A percentile compares a stretch with the other conserved stretches of the same genome.
Conservation (phyloP, 2,113 vertebrate species). For the Dicerorhinus sumatrensis region DNA sequence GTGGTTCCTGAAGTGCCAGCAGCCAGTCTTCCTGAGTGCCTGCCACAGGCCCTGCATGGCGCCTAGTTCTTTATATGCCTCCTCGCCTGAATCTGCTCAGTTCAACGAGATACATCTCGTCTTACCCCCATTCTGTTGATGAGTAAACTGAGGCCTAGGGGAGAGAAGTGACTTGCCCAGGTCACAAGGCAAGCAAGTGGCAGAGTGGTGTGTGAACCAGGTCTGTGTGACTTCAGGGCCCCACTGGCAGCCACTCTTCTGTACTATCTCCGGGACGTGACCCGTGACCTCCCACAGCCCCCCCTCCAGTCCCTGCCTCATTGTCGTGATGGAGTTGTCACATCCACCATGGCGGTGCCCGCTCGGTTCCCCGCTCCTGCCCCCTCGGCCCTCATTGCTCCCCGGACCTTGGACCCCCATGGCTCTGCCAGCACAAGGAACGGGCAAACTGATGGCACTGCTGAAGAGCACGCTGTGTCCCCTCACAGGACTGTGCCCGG, state of each 20-base stretch:
- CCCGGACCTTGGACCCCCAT: fast-evolving
- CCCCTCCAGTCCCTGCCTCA: neutral
- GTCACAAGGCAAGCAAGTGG: neutral
- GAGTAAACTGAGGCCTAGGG: neutral
- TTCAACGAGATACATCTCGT: no score
- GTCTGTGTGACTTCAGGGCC: neutral
- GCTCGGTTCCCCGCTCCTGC: neutral
- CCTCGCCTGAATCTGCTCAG: neutral
- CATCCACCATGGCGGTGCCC: fast-evolving
- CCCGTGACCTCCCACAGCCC: neutral
- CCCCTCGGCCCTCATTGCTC: neutral
- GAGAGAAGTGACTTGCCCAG: neutral
- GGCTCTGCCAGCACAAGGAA: neutral
- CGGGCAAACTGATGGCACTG: fast-evolving
- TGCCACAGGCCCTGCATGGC: fast-evolving
- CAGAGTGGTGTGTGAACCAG: neutral
- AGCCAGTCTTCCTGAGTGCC: neutral
- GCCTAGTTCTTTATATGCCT: neutral
- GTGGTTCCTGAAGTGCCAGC: neutral
- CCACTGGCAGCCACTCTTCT: neutral
- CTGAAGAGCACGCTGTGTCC: fast-evolving
- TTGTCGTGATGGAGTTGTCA: no score
- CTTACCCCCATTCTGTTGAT: neutral
- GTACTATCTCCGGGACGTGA: neutral
- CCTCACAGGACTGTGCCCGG: neutral